Evolutionary conservation across 1,140 invertebrate species (phyloP), one percentile per base, ranked within the genome.

Genomic region (Leptestheria dahalacensis): DNA sequence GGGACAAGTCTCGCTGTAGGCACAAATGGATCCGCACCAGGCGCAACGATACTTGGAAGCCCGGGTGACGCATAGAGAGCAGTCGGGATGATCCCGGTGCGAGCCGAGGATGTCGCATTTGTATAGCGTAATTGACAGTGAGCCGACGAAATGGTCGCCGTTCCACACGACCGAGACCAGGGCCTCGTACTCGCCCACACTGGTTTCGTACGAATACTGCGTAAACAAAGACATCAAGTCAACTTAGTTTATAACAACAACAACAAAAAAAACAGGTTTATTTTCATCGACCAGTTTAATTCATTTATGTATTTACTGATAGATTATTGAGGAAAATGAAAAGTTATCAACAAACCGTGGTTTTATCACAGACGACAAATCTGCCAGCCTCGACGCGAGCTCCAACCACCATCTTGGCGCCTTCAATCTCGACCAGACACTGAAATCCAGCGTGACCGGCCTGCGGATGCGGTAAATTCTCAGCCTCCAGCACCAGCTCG

Each of bases 41-140:
- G 86, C 84, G 68, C 93, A 97, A 53, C 88, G 82, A 69, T 91
- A 96, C 66, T 88, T 84, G 10, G 82, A 75, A 49, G 72, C 71
- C 33, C 90, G 77, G 1, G 91, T 93, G 18, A 93, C 84, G 70
- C 93, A 97, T 23, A 94, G 75, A 15, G 91, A 95, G 72, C 93
- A 97, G 70, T 97, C 93, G 9, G 89, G 84, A 69, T 91, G 86
- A 67, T 91, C 86, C 48, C 87, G 78, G 71, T 94, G 89, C 3
- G 89, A 90, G 12, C 91, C 92, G 58, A 97, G 73, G 56, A 92
- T 85, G 71, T 90, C 86, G 75, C 93, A 97, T 74, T 96, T 96
- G 71, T 95, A 97, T 28, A 97, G 72, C 21, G 86, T 88, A 50
- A 97, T 85, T 67, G 80, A 86, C 18, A 88, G 87, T 6, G 85